Percentiles rank a stretch among this genome's conserved stretches.
These are phyloP conservation scores for Apteryx mantelli DNA, from an alignment of 2,113 vertebrate species.

Conservation along the genomic window DNA sequence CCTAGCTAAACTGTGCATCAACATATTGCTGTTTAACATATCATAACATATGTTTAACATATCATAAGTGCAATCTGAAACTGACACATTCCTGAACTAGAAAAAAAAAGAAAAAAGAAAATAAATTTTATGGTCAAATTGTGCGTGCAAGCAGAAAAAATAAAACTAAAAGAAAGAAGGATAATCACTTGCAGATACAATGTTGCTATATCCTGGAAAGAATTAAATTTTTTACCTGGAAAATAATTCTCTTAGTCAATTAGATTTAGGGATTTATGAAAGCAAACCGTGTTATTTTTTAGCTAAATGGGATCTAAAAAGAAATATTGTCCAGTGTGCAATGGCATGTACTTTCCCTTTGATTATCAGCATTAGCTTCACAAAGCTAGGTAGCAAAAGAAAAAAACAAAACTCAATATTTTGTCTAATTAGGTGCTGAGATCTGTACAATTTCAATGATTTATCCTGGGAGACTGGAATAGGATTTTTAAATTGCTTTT, in stretches of 20 bases:
- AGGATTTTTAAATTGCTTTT: slow-evolving; percentile 35
- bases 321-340: neutral
- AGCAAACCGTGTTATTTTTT: neutral
- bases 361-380: neutral
- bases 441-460: slow-evolving; percentile 37
- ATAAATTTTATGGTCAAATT: neutral
- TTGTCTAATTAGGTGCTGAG: slow-evolving; percentile 53
- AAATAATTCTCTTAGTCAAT: neutral
- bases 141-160: neutral
- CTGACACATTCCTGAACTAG: neutral
- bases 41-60: neutral
- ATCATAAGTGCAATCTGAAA: neutral
- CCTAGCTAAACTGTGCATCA: neutral
- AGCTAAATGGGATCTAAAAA: slow-evolving; percentile 27
- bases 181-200: neutral
- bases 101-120: neutral
- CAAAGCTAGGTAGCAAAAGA: slow-evolving; percentile 14
- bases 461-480: slow-evolving; percentile 41
- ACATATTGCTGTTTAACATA: neutral
- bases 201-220: neutral
- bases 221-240: neutral
- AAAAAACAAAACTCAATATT: neutral
- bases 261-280: neutral
- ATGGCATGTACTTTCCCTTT: slow-evolving; percentile 7
- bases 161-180: neutral